Base-by-base conservation (phyloP, 1,140 invertebrate species). In the Leptoteleia sp. region DNA sequence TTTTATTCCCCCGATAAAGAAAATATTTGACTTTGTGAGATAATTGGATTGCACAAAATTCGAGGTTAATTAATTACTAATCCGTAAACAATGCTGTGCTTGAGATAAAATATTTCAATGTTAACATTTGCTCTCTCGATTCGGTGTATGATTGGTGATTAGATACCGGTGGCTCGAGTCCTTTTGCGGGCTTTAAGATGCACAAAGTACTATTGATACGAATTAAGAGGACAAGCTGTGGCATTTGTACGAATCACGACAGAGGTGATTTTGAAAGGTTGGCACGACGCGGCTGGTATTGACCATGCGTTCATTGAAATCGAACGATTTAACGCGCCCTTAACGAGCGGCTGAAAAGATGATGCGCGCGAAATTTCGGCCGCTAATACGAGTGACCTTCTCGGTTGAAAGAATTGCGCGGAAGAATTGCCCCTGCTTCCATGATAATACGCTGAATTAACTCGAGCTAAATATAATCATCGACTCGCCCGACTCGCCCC, bases 331-430 rank as follows among this genome's bases (percentile, higher is more conserved):
- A 13, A 37, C 22, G 22, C 31, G 15, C 5, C 16, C 29, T 3
- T 9, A 48, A 22, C n/a, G 29, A 43, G 22, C 4, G 4, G 12
- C 8, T 62, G 17, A 48, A 45, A 40, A 59, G 40, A 33, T 8
- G n/a, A n/a, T 8, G 13, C 9, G 5, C 13, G 15, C 1, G 4
- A 61, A 47, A 40, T 64, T 64, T 50, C 22, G 45, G 33, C 17
- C 47, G n/a, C 43, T 31, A 22, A 65, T 65, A 40, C 12, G 29
- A 65, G 52, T 54, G 38, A 54, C 61, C 35, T 65, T 62, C 31
- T 22, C 3, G 12, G 16, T 0, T n/a, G n/a, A 33, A 45, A 47
- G 16, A 16, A 37, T 50, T 19, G 5, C 50, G n/a, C n/a, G n/a
- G n/a, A n/a, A n/a, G n/a, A n/a, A n/a, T n/a, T n/a, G 3, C 17